A percentile compares a stretch with the other conserved stretches of the same genome.
These are phyloP conservation scores for Lomographa bimaculata DNA, from an alignment of 2,888 invertebrate species.

Conservation along the genomic window DNA sequence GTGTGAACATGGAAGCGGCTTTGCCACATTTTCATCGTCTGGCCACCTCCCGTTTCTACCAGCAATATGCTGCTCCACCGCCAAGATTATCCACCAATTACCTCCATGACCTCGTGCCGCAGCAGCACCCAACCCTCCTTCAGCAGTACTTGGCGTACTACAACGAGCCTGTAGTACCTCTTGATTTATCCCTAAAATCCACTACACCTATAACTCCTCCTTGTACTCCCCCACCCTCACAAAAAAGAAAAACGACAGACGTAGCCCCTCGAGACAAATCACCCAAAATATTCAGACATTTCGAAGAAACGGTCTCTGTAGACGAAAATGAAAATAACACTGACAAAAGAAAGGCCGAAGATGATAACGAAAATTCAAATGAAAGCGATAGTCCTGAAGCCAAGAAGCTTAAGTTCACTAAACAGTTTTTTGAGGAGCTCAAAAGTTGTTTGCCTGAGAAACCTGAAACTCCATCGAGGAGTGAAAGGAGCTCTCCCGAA, in stretches of 20 bases:
- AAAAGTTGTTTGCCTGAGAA: conserved; percentile 67
- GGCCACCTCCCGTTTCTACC: conserved; percentile 68
- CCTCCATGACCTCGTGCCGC: conserved; percentile 71
- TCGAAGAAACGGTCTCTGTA: conserved; percentile 64
- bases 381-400: conserved; percentile 74
- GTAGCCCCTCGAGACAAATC: conserved; percentile 63
- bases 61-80: conserved; percentile 70
- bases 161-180: conserved; percentile 85
- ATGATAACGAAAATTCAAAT: conserved; percentile 66
- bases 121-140: conserved; percentile 70
- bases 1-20: conserved; percentile 69
- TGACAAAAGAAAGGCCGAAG: conserved; percentile 56
- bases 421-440: conserved; percentile 72
- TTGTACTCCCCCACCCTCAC: conserved; percentile 88
- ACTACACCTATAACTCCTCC: conserved; percentile 90
- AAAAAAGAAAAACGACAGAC: conserved; percentile 71
- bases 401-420: conserved; percentile 73
- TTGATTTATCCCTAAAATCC: conserved; percentile 91
- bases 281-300: conserved; percentile 72
- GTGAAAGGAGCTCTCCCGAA: conserved; percentile 71
- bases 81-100: conserved; percentile 68
- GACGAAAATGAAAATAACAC: conserved; percentile 50
- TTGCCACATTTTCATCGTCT: conserved; percentile 71
- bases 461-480: conserved; percentile 63
- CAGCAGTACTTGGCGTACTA: conserved; percentile 84